These are phyloP conservation scores for Caenorhabditis uteleia DNA, from an alignment of 2,888 invertebrate genomes.

Conservation along the genomic window DNA sequence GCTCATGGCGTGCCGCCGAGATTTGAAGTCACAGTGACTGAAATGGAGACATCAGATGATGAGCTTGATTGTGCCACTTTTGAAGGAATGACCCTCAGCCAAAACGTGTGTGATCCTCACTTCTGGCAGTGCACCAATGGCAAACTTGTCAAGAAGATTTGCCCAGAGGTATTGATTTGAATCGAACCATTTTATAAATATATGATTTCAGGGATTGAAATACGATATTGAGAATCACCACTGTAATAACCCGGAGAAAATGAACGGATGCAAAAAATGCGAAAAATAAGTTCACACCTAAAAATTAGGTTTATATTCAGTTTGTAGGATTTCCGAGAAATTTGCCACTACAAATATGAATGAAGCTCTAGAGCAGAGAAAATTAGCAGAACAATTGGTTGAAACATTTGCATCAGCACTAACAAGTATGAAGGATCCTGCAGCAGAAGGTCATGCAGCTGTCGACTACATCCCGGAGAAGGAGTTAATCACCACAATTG, in stretches of 20 bases:
- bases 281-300: slow-evolving; percentile 14
- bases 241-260: slow-evolving; percentile 37
- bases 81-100: slow-evolving; percentile 24
- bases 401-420: slow-evolving; percentile 6
- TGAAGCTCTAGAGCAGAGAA: slow-evolving; percentile 1
- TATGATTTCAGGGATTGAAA: too few relatives aligned
- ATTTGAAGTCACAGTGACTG: slow-evolving; percentile 4
- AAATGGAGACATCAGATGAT: too few relatives aligned
- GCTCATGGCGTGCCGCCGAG: slow-evolving; percentile 4
- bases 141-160: slow-evolving; percentile 8
- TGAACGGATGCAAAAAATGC: slow-evolving; percentile 22
- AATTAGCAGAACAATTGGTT: not conserved
- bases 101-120: slow-evolving; percentile 14
- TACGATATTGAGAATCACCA: slow-evolving; percentile 33
- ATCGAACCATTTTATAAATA: slow-evolving; percentile 10
- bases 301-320: not conserved
- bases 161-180: slow-evolving; percentile 26
- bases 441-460: too few relatives aligned
- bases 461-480: not conserved
- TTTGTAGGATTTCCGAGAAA: too few relatives aligned
- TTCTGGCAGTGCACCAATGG: slow-evolving; percentile 21
- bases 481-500: not conserved
- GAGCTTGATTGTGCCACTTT: slow-evolving; percentile 19
- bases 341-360: too few relatives aligned
- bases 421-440: slow-evolving; percentile 4